Evolutionary conservation across 2,797 vertebrate species (phyloP).

Genomic region (Enteromius mattozi): DNA sequence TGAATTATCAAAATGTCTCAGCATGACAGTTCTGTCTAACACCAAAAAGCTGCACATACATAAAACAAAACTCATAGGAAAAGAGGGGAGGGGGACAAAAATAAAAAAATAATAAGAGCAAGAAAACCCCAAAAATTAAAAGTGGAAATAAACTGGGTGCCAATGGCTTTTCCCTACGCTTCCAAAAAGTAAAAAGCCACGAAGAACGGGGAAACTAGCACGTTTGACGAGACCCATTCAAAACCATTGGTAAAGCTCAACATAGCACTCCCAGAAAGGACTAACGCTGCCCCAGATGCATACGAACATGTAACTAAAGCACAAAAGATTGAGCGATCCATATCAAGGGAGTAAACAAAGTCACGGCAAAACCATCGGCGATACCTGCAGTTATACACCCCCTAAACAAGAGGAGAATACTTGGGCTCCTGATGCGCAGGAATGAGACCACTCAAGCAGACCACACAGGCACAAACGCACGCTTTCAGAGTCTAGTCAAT

Average conservation of each 20-base stretch:
- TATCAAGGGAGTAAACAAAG: slow-evolving; percentile 30
- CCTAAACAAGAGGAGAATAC: slow-evolving; percentile 48
- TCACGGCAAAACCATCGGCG: slow-evolving; percentile 42
- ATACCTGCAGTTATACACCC: slow-evolving; percentile 29
- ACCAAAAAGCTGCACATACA: slow-evolving; percentile 52
- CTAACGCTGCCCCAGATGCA: slow-evolving; percentile 36
- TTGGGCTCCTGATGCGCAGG: slow-evolving; percentile 69
- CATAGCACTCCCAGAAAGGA: slow-evolving; percentile 56
- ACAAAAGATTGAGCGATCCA: slow-evolving; percentile 22
- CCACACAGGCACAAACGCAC: slow-evolving; percentile 45
- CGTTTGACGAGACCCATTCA: slow-evolving; percentile 21
- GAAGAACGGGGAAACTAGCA: slow-evolving; percentile 31
- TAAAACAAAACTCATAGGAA: slow-evolving; percentile 43
- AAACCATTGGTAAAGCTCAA: slow-evolving; percentile 60
- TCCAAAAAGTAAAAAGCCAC: slow-evolving; percentile 33
- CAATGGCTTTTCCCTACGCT: slow-evolving; percentile 46
- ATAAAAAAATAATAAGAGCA: background rate
- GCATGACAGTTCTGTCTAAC: slow-evolving; percentile 62
- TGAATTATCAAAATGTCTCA: slow-evolving; percentile 64
- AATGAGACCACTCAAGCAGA: slow-evolving; percentile 61
- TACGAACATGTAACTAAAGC: slow-evolving; percentile 38
- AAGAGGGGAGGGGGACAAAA: background rate
- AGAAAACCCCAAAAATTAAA: background rate
- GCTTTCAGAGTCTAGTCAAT: background rate
- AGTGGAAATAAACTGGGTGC: slow-evolving; percentile 56